Percentiles rank a stretch among this genome's conserved stretches.
Evolutionary conservation across 1,140 invertebrate genomes (phyloP).

Genomic region (Pristionchus pacificus): DNA sequence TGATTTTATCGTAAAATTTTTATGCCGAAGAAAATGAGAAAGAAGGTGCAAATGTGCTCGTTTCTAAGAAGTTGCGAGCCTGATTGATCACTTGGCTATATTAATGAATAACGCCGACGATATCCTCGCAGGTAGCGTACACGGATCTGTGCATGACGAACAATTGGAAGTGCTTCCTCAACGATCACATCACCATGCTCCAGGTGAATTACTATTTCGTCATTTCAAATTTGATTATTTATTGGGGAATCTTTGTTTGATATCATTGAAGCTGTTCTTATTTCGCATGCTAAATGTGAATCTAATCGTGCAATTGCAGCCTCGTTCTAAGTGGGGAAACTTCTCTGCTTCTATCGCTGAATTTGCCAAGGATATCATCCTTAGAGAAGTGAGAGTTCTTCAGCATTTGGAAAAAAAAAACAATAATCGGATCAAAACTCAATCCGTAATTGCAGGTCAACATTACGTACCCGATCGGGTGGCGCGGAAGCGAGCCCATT

Average conservation of each 20-base stretch:
- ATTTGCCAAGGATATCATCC: constrained; percentile 53
- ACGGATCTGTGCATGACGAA: constrained; percentile 56
- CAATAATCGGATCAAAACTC: too few species aligned
- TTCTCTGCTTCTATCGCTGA: constrained; percentile 45
- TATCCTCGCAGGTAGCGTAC: constrained; percentile 40
- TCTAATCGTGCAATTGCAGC: not conserved
- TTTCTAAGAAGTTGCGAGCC: too few species aligned
- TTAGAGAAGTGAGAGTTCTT: constrained; percentile 44
- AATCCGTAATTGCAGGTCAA: constrained; percentile 43
- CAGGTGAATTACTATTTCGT: not conserved
- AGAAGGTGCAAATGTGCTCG: too few species aligned
- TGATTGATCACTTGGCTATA: too few species aligned
- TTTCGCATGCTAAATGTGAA: not conserved
- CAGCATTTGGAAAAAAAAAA: not conserved
- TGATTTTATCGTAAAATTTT: too few species aligned
- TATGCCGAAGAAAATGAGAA: too few species aligned
- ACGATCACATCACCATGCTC: constrained; percentile 55
- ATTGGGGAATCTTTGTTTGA: not conserved
- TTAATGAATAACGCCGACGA: not conserved
- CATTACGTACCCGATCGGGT: constrained; percentile 56
- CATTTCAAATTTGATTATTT: not conserved
- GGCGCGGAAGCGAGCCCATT: constrained; percentile 57
- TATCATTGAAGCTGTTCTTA: not conserved
- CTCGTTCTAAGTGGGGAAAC: constrained; percentile 37
- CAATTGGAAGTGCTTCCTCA: constrained; percentile 54